phyloP scores from a whole-genome alignment of 2,888 invertebrate genomes.

The Amblyjoppa proteus region DNA sequence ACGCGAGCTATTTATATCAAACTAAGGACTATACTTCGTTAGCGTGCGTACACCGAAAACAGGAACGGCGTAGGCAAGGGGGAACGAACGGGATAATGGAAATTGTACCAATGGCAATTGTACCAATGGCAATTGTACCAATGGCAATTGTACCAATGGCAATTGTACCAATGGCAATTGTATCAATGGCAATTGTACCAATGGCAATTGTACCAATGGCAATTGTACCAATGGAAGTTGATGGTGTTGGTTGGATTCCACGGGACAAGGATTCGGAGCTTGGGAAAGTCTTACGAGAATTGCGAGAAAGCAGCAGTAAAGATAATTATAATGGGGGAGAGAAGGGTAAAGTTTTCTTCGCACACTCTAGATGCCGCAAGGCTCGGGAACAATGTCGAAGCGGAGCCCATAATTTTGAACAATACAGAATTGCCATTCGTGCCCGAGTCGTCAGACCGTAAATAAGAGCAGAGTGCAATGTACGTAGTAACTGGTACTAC shows the following conservation, averaged over 20 bases:
- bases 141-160: too few species aligned
- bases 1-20: not conserved
- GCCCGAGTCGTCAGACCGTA: conserved; percentile 6
- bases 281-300: not conserved
- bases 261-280: conserved; percentile 21
- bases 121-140: too few species aligned
- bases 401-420: conserved; percentile 2
- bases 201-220: too few species aligned
- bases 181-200: too few species aligned
- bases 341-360: conserved; percentile 33
- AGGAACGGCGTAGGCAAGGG: not conserved
- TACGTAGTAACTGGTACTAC: not conserved
- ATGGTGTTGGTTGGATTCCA: not conserved
- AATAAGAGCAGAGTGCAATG: conserved; percentile 9
- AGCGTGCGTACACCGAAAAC: not conserved
- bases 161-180: too few species aligned
- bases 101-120: not conserved
- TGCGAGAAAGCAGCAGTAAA: not conserved
- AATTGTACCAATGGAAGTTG: not conserved
- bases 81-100: not conserved
- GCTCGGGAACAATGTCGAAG: conserved; percentile 9
- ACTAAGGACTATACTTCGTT: conserved; percentile 5
- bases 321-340: conserved; percentile 5
- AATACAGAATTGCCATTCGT: not conserved
- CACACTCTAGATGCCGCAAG: not conserved